Base-by-base conservation (phyloP, 2,113 vertebrate species). In the Oryzias melastigma region DNA sequence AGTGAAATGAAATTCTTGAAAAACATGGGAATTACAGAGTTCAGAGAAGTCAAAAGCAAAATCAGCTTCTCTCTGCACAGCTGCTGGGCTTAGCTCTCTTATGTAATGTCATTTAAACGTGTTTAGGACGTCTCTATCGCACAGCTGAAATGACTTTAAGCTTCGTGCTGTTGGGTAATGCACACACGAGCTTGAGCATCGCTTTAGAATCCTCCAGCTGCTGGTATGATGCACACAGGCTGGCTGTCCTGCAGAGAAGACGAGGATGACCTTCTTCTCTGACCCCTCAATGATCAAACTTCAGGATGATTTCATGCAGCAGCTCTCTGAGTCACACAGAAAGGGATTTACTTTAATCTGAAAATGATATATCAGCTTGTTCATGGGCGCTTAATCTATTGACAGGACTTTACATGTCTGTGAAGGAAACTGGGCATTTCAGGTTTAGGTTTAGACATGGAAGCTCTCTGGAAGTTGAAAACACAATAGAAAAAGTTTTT, bases 81-180 rank as follows among this genome's bases (percentile, higher is more conserved):
- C 84, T 85, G 87, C 54, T 18, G 22, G 68, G 49, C 59, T 73
- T 73, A 80, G 70, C 62, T 1, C 10, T 65, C 73, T 89, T 88
- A 88, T 80, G 81, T 79, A 90, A 89, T 47, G 71, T 77, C 56
- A 88, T 87, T 87, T 87, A 44, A 56, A 49, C 65, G 75, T 82
- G 77, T 87, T 85, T 84, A 65, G 87, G 75, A 82, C 73, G 57
- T 76, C 71, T 85, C 63, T 66, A 20, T 83, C 80, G 68, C 82
- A 84, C 58, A 70, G 67, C 61, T 73, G 63, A 73, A 81, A 66
- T 58, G 65, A 19, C 77, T 77, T 80, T 72, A 71, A 85, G 61
- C 65, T 60, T 61, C 45, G 58, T 51, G 40, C 16, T 15, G 57
- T 29, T 48, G 54, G 48, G 54, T 46, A 19, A 46, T 58, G 45